Evolutionary conservation across 2,113 vertebrate species (phyloP), one percentile per base, ranked within the genome.

Genomic region (Pardalotus punctatus): DNA sequence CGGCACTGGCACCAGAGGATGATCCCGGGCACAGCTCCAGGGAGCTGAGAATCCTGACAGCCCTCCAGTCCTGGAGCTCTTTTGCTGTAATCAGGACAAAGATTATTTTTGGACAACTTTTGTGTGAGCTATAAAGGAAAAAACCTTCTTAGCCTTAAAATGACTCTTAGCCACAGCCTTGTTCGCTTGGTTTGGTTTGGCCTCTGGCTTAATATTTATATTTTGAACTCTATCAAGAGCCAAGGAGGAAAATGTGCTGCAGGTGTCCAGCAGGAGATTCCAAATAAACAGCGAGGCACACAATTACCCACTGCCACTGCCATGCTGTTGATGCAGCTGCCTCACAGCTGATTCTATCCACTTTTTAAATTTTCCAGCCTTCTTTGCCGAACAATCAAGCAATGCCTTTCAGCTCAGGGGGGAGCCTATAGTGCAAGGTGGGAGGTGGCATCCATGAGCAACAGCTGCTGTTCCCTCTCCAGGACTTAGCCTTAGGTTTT

Each of bases 31-130:
- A 48, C 47, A 83, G 66, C 42, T 56, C 28, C 36, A 38, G 28
- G 4, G 53, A 51, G 28, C 18, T 2, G 8, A 70, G 38, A 50
- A 20, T 9, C 61, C 84, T 81, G 31, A 28, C 84, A 78, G 21
- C 38, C 25, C 51, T 16, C 33, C 61, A 31, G 9, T 0, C 11
- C 35, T n/a, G 35, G 61, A 61, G 28, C 20, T 60, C 12, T 62
- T 65, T 40, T 2, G 0, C 67, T 53, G 3, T 28, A 50, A 65
- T 7, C 0, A 0, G n/a, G 31, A 15, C 56, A 60, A 40, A 83
- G 27, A 54, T 22, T 50, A 45, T 79, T 92, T 95, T 81, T 65
- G 65, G 73, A 53, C 53, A 85, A 54, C 18, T 84, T 65, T 83
- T 25, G 48, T 1, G 17, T n/a, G 50, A 36, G 18, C 47, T 90